phyloP scores from a whole-genome alignment of 2,113 vertebrate species.

The rat (Rattus norvegicus) region GRCr8 NC_086020.1:36825001-36825500 shows the following conservation, averaged over 20 bases:
- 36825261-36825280: slow-evolving; percentile 75
- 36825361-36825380: slow-evolving; percentile 6
- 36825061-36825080: not conserved
- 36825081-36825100: slow-evolving; percentile 64
- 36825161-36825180: slow-evolving; percentile 65
- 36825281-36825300: slow-evolving; percentile 68
- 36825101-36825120: slow-evolving; percentile 36
- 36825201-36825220: slow-evolving; percentile 71
- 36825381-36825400: not conserved
- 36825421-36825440: not conserved
- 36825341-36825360: slow-evolving; percentile 52
- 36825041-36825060: slow-evolving; percentile 19
- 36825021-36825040: not conserved
- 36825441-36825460: not conserved
- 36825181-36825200: slow-evolving; percentile 70
- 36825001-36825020: slow-evolving; percentile 5
- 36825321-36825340: not conserved
- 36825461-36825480: slow-evolving; percentile 1
- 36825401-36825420: not conserved
- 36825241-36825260: slow-evolving; percentile 62
- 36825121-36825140: slow-evolving; percentile 63
- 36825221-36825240: slow-evolving; percentile 69
- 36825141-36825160: slow-evolving; percentile 64
- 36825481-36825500: not conserved
- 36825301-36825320: slow-evolving; percentile 43